Percentiles rank a stretch among this genome's conserved stretches.
phyloP scores from a whole-genome alignment of 2,888 invertebrate species.

The Operophtera brumata region DNA sequence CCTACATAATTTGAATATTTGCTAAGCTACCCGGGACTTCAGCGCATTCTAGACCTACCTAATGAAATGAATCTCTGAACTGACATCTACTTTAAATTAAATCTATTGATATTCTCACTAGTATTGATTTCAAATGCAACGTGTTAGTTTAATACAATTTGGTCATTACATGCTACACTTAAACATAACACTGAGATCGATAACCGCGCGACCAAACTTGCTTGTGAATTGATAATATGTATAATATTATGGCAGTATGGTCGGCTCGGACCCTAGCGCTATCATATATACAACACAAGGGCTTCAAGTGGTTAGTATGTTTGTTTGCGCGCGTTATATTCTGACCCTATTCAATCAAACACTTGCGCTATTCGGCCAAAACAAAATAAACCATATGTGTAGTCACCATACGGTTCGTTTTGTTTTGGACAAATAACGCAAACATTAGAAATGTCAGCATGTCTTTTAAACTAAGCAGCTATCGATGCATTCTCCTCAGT shows the following conservation, averaged over 20 bases:
- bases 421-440: background rate
- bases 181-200: slow-evolving; percentile 29
- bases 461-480: slow-evolving; percentile 9
- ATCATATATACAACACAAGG: background rate
- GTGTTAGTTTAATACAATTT: slow-evolving; percentile 24
- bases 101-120: background rate
- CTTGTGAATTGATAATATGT: slow-evolving; percentile 2
- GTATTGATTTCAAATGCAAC: slow-evolving; percentile 15
- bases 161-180: slow-evolving; percentile 30
- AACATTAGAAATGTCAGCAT: background rate
- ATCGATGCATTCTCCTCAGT: slow-evolving; percentile 16
- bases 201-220: slow-evolving; percentile 19
- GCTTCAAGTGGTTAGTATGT: slow-evolving; percentile 2
- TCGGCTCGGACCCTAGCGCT: too few relatives aligned
- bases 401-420: background rate
- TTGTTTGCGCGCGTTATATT: background rate
- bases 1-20: background rate
- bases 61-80: background rate
- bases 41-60: background rate
- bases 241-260: slow-evolving; percentile 20
- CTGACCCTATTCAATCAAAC: background rate
- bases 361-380: background rate
- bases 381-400: background rate
- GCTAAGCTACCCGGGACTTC: background rate
- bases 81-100: background rate